These are phyloP conservation scores for Tenthredo notha DNA, from an alignment of 2,888 invertebrate species.

Conservation along the genomic window DNA sequence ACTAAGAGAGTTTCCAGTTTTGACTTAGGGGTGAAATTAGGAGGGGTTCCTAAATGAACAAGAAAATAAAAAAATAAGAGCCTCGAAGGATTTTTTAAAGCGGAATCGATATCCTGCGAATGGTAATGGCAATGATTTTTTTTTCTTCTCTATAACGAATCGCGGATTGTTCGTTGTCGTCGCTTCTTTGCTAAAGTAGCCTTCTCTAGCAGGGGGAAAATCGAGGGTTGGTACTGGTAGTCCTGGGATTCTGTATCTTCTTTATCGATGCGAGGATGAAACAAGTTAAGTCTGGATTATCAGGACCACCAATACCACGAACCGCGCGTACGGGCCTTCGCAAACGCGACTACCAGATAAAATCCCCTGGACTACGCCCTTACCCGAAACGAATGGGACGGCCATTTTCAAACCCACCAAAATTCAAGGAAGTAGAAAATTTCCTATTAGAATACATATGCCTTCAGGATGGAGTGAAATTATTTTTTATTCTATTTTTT, in stretches of 20 bases:
- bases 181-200: conserved; percentile 33
- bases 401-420: conserved; percentile 15
- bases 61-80: not conserved
- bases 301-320: conserved; percentile 46
- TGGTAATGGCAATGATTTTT: not conserved
- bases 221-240: conserved; percentile 41
- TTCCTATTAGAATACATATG: not conserved
- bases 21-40: not conserved
- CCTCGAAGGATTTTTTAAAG: too few species aligned
- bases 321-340: not conserved
- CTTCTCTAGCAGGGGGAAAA: conserved; percentile 32
- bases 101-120: not conserved
- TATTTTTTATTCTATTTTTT: too few species aligned
- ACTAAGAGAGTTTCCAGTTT: not conserved
- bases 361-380: conserved; percentile 40
- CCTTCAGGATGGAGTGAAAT: not conserved
- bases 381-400: conserved; percentile 33
- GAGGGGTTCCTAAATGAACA: not conserved
- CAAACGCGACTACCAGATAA: conserved; percentile 44
- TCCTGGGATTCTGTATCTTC: conserved; percentile 49
- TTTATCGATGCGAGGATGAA: conserved; percentile 53
- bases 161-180: not conserved
- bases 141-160: not conserved
- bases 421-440: conserved; percentile 12
- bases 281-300: conserved; percentile 53